A percentile compares a stretch with the other conserved stretches of the same genome.
Conservation (phyloP, 2,888 invertebrate genomes). For the Eupithecia inturbata region DNA sequence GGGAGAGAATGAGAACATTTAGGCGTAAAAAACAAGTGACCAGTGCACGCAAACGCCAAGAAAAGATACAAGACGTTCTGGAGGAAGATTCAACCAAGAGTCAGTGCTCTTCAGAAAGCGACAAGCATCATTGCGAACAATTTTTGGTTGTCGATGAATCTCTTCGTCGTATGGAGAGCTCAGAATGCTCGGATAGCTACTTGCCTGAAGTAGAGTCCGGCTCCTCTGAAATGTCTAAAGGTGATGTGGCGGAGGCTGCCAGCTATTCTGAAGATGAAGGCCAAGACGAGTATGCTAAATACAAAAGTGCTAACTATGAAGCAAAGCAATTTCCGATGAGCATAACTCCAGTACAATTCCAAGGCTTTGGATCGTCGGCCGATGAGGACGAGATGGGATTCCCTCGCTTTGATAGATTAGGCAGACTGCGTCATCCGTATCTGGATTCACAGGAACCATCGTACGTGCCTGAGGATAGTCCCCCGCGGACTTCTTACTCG, state of each 20-base stretch:
- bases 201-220: slow-evolving; percentile 86
- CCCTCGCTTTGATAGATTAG: slow-evolving; percentile 85
- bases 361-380: slow-evolving; percentile 85
- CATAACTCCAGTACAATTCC: slow-evolving; percentile 82
- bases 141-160: slow-evolving; percentile 74
- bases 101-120: slow-evolving; percentile 81
- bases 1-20: slow-evolving; percentile 87
- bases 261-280: slow-evolving; percentile 85
- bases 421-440: slow-evolving; percentile 82
- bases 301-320: slow-evolving; percentile 71
- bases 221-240: slow-evolving; percentile 85
- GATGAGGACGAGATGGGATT: slow-evolving; percentile 88
- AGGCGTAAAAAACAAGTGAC: slow-evolving; percentile 87
- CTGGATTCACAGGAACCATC: slow-evolving; percentile 78
- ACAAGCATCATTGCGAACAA: slow-evolving; percentile 70
- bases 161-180: slow-evolving; percentile 84
- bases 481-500: slow-evolving; percentile 75
- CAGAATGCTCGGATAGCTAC: slow-evolving; percentile 88
- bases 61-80: slow-evolving; percentile 82
- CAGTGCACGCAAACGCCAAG: slow-evolving; percentile 82
- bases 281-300: slow-evolving; percentile 76
- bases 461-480: slow-evolving; percentile 79
- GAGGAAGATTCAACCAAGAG: slow-evolving; percentile 82
- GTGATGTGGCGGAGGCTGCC: slow-evolving; percentile 70
- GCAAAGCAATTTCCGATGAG: slow-evolving; percentile 75